phyloP scores from a whole-genome alignment of 2,888 invertebrate species.

The Plagodis dolabraria region DNA sequence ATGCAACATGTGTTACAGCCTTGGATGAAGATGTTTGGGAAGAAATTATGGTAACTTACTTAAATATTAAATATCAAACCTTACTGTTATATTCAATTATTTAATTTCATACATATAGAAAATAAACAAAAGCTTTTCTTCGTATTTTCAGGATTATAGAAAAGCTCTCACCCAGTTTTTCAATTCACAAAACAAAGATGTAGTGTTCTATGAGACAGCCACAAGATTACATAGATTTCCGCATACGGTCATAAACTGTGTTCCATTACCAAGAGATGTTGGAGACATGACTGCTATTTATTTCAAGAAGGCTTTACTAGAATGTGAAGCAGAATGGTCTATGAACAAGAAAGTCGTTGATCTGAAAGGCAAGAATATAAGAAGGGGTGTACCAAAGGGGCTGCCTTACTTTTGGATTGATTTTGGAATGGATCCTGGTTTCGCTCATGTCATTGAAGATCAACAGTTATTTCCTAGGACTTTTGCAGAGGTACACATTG shows the following conservation, averaged over 20 bases:
- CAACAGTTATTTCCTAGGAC: conserved; percentile 92
- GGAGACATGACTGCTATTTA: conserved; percentile 97
- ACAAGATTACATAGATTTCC: conserved; percentile 89
- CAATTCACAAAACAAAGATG: conserved; percentile 88
- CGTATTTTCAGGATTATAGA: conserved; percentile 87
- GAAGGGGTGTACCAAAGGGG: conserved; percentile 94
- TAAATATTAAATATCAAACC: no score
- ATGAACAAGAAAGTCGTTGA: conserved; percentile 93
- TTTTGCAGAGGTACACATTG: conserved; percentile 92
- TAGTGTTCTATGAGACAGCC: conserved; percentile 96
- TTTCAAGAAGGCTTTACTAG: conserved; percentile 98
- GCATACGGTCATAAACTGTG: conserved; percentile 95
- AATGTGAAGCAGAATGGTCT: conserved; percentile 98
- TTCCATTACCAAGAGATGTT: conserved; percentile 92
- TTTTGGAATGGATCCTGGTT: conserved; percentile 96
- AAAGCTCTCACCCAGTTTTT: conserved; percentile 92
- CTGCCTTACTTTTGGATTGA: conserved; percentile 97
- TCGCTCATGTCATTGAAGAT: conserved; percentile 98
- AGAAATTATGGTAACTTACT: conserved; percentile 88
- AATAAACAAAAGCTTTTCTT: not conserved
- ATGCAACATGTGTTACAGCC: conserved; percentile 91
- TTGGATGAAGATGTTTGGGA: conserved; percentile 98
- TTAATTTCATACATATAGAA: no score
- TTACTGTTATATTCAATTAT: no score
- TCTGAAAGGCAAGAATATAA: conserved; percentile 87